A percentile compares a stretch with the other conserved stretches of the same genome.
These are phyloP conservation scores for Taenioides sp. DNA, from an alignment of 2,797 vertebrate genomes.

Conservation along the genomic window DNA sequence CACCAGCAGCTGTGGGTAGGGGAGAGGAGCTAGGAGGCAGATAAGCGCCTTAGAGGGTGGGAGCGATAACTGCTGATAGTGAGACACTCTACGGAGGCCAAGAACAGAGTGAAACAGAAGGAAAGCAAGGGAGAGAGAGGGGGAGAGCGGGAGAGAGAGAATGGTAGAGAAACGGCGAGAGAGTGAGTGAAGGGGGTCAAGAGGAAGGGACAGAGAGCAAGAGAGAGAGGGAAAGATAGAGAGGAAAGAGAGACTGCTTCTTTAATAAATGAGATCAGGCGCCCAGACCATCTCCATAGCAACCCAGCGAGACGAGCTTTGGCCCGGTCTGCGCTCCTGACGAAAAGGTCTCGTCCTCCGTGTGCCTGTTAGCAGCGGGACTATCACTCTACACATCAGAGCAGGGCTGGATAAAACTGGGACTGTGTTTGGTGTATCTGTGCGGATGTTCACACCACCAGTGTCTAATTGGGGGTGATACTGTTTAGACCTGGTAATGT, in stretches of 20 bases:
- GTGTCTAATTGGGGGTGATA: background rate
- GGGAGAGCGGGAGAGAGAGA: slow-evolving; percentile 51
- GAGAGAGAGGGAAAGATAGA: slow-evolving; percentile 55
- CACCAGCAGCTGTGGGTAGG: slow-evolving; percentile 23
- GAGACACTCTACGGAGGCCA: slow-evolving; percentile 53
- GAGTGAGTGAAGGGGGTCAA: slow-evolving; percentile 51
- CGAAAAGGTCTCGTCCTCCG: slow-evolving; percentile 63
- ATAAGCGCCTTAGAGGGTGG: slow-evolving; percentile 65
- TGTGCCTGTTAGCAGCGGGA: slow-evolving; percentile 31
- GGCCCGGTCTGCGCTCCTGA: slow-evolving; percentile 65
- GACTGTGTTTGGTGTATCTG: background rate
- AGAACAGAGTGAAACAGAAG: slow-evolving; percentile 3
- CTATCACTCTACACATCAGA: slow-evolving; percentile 17
- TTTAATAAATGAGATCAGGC: slow-evolving; percentile 82
- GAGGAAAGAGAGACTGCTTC: slow-evolving; percentile 59
- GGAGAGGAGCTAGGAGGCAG: slow-evolving; percentile 37
- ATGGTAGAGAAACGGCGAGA: slow-evolving; percentile 55
- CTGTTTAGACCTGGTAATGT: background rate
- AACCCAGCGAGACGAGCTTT: slow-evolving; percentile 74
- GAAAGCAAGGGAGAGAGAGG: slow-evolving; percentile 50
- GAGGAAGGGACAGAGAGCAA: slow-evolving; percentile 55
- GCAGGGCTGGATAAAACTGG: background rate
- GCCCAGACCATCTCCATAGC: slow-evolving; percentile 78
- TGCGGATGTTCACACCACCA: background rate
- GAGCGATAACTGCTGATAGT: slow-evolving; percentile 63